Conservation (phyloP, 1,140 invertebrate genomes). For the Zophobas morio region DNA sequence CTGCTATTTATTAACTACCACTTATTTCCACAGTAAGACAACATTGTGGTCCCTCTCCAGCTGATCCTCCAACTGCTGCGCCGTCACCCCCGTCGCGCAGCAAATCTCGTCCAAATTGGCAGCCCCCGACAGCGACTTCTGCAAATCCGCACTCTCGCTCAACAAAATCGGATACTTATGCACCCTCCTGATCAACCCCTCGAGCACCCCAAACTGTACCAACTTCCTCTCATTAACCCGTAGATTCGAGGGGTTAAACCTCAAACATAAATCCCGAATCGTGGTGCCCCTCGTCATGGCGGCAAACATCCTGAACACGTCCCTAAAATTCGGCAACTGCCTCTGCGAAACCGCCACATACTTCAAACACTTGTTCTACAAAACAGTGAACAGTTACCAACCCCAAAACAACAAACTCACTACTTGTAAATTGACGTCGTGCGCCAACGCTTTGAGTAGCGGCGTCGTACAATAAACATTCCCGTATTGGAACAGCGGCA, state of each 20-base stretch:
- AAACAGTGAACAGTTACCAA: conserved; percentile 14
- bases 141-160: conserved; percentile 69
- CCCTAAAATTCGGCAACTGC: conserved; percentile 77
- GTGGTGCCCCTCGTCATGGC: conserved; percentile 89
- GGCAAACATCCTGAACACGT: conserved; percentile 87
- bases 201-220: conserved; percentile 92
- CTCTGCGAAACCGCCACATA: conserved; percentile 64
- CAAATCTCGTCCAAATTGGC: conserved; percentile 92
- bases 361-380: conserved; percentile 61
- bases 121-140: conserved; percentile 84
- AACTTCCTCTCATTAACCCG: conserved; percentile 87
- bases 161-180: conserved; percentile 82
- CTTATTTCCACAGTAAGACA: conserved; percentile 86
- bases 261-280: conserved; percentile 86
- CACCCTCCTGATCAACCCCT: conserved; percentile 87
- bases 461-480: conserved; percentile 93
- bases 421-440: conserved; percentile 74
- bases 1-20: neutral
- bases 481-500: conserved; percentile 94
- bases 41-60: conserved; percentile 90
- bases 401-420: no score
- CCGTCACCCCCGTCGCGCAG: conserved; percentile 85
- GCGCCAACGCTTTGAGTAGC: conserved; percentile 81
- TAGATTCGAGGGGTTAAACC: conserved; percentile 82
- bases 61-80: conserved; percentile 86